Evolutionary conservation across 2,888 invertebrate genomes (phyloP).

Genomic region (Cantharis flavilabris): DNA sequence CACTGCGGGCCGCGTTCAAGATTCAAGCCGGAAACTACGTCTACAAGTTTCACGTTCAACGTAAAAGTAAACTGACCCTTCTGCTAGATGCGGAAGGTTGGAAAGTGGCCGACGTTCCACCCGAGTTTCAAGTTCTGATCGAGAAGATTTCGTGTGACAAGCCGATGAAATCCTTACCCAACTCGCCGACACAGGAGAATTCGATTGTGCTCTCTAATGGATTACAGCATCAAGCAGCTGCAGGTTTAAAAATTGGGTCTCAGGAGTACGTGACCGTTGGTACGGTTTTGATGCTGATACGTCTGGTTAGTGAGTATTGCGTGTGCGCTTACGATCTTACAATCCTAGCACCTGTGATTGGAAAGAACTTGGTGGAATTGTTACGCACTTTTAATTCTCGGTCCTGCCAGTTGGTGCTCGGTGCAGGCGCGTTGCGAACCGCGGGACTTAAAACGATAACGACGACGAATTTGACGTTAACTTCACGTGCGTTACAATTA

Average conservation of each 20-base stretch:
- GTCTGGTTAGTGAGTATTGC: slow-evolving; percentile 93
- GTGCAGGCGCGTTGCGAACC: slow-evolving; percentile 93
- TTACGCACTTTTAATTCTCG: slow-evolving; percentile 85
- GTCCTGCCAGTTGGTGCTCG: slow-evolving; percentile 91
- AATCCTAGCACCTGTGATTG: slow-evolving; percentile 78
- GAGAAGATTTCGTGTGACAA: slow-evolving; percentile 62
- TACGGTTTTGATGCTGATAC: slow-evolving; percentile 84
- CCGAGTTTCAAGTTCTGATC: slow-evolving; percentile 85
- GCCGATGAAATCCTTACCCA: slow-evolving; percentile 50
- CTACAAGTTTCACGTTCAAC: slow-evolving; percentile 86
- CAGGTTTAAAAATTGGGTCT: slow-evolving; percentile 43
- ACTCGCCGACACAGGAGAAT: slow-evolving; percentile 45
- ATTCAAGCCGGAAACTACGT: slow-evolving; percentile 90
- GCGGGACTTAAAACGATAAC: slow-evolving; percentile 94
- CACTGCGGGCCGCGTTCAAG: slow-evolving; percentile 80
- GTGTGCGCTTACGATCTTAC: slow-evolving; percentile 76
- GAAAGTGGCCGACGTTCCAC: slow-evolving; percentile 90
- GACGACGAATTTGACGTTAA: slow-evolving; percentile 88
- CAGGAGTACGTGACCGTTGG: slow-evolving; percentile 77
- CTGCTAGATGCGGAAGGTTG: slow-evolving; percentile 90
- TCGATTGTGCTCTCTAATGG: slow-evolving; percentile 12
- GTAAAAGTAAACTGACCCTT: slow-evolving; percentile 81
- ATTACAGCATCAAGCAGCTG: slow-evolving; percentile 37
- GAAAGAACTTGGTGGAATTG: slow-evolving; percentile 86
- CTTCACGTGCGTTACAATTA: slow-evolving; percentile 81